Conservation (phyloP, 2,113 vertebrate species). For the Lynx canadensis region DNA sequence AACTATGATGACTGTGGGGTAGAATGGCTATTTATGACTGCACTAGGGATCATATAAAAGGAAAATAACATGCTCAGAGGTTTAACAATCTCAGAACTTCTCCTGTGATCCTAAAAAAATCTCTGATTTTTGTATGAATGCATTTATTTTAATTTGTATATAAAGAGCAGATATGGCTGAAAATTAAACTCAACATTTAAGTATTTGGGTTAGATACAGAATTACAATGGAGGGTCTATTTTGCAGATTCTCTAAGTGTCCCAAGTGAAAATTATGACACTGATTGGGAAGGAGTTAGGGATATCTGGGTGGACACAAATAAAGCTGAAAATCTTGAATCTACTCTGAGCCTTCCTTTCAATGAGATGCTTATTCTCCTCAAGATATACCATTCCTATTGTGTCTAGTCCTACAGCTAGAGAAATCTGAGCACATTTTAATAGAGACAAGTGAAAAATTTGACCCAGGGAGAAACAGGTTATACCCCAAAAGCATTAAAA, state of each 20-base stretch:
- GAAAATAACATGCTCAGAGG: not conserved
- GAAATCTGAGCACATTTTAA: not conserved
- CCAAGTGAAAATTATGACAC: not conserved
- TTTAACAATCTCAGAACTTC: not conserved
- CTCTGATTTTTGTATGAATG: not conserved
- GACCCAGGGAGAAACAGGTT: not conserved
- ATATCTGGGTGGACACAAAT: not conserved
- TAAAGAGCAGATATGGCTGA: not conserved
- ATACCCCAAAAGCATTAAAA: not conserved
- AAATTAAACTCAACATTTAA: conserved; percentile 33
- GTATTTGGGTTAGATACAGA: not conserved
- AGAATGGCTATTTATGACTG: not conserved
- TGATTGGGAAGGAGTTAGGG: not conserved
- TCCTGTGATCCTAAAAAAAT: not conserved
- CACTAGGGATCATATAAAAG: not conserved
- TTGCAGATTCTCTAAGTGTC: not conserved
- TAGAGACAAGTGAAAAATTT: not conserved
- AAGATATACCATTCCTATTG: not conserved
- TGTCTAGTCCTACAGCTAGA: not conserved
- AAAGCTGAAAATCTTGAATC: not conserved
- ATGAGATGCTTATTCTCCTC: not conserved
- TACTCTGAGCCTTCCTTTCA: not conserved
- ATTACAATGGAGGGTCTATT: not conserved
- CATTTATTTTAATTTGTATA: not conserved
- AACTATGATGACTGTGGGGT: not conserved